Evolutionary conservation across 2,888 invertebrate genomes (phyloP).

Genomic region (Drosophila paramelanica): DNA sequence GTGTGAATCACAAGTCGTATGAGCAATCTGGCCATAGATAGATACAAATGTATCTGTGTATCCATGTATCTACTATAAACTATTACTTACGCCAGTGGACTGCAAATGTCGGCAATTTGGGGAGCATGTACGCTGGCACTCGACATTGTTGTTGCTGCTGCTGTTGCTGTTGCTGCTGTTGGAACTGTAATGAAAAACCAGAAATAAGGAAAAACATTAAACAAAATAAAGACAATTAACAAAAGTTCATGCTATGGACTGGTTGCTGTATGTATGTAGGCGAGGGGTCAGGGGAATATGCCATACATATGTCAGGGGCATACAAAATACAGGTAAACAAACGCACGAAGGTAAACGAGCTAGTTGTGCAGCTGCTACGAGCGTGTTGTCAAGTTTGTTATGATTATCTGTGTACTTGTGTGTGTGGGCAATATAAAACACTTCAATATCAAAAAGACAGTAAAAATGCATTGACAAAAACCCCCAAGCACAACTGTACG

Average conservation of each 20-base stretch:
- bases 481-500: conserved; percentile 61
- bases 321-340: conserved; percentile 43
- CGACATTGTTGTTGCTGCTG: conserved; percentile 86
- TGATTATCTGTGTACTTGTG: conserved; percentile 15
- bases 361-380: conserved; percentile 59
- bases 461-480: conserved; percentile 35
- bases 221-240: conserved; percentile 35
- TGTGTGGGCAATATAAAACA: conserved; percentile 52
- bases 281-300: not conserved
- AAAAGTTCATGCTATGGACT: conserved; percentile 8
- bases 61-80: conserved; percentile 2
- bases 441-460: conserved; percentile 57
- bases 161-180: conserved; percentile 83
- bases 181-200: conserved; percentile 77
- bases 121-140: conserved; percentile 86
- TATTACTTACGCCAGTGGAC: conserved; percentile 84
- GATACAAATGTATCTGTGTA: conserved; percentile 9
- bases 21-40: conserved; percentile 56
- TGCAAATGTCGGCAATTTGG: conserved; percentile 85
- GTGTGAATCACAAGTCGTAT: conserved; percentile 64
- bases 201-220: conserved; percentile 50
- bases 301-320: conserved; percentile 56
- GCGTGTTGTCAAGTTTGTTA: conserved; percentile 40
- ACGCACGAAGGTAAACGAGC: conserved; percentile 72
- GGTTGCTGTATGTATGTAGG: not conserved